phyloP scores from a whole-genome alignment of 53 echinoderm and acorn worm genomes.

The Henricia sp. region DNA sequence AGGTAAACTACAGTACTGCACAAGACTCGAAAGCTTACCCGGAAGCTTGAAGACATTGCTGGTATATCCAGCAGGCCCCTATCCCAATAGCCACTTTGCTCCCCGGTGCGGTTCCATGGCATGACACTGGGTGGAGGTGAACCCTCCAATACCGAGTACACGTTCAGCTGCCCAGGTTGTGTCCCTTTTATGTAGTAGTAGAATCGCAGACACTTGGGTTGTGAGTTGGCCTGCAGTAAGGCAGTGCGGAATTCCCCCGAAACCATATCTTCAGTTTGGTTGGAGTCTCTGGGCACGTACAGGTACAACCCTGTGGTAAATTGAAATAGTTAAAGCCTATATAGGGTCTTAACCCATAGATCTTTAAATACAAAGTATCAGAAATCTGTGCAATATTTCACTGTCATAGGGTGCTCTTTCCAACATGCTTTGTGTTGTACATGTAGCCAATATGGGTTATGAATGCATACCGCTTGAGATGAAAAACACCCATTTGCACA shows the following conservation, averaged over 20 bases:
- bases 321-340: too few species aligned
- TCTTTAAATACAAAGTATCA: too few species aligned
- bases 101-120: constrained; percentile 24
- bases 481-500: too few species aligned
- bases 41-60: constrained; percentile 34
- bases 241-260: constrained; percentile 36
- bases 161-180: constrained; percentile 59
- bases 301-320: constrained; percentile 40
- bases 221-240: constrained; percentile 25
- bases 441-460: too few species aligned
- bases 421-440: too few species aligned
- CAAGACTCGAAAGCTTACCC: too few species aligned
- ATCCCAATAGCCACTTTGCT: constrained; percentile 42
- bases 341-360: too few species aligned
- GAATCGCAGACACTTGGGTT: constrained; percentile 61
- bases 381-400: too few species aligned
- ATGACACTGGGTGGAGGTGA: constrained; percentile 1
- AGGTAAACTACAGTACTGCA: too few species aligned
- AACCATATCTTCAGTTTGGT: neutral
- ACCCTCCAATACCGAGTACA: neutral
- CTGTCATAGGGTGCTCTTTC: too few species aligned
- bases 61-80: constrained; percentile 36
- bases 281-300: constrained; percentile 42
- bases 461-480: too few species aligned
- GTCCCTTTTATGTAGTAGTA: constrained; percentile 70